Evolutionary conservation across 2,113 vertebrate genomes (phyloP), one percentile per base, ranked within the genome.

Genomic region (Sigmodon hispidus): DNA sequence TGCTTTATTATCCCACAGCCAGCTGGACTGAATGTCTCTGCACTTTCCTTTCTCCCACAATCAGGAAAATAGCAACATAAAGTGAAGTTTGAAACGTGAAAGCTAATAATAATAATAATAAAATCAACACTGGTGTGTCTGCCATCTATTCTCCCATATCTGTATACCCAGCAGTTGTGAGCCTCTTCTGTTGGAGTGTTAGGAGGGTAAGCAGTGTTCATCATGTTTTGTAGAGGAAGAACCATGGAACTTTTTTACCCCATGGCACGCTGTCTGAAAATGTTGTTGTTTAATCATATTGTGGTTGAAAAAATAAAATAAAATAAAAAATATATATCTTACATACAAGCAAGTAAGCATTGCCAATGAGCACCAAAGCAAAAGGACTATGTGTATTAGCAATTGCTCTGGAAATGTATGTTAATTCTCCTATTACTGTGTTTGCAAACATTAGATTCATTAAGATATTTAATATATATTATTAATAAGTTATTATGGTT

Each of bases 131-230:
- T 89, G 90, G 77, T 36, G 24, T 40, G 65, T 7, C 80, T 93
- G 89, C 86, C n/a, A 75, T 69, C 43, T 43, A 92, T 43, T 26
- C 52, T 94, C 59, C 63, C 36, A 50, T 83, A 40, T 45, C 63
- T 90, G 59, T 63, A 29, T 92, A 93, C 69, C 45, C 72, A 55
- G 75, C 83, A 96, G 95, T 52, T 63, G 19, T 79, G 69, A 67
- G 77, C 59, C 89, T 70, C 85, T 96, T 96, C 75, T 89, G 36
- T 91, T 96, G 75, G 77, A 92, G 88, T 80, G 59, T 63, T 94
- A 92, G 88, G n/a, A 40, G 94, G 61, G 52, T 89, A 91, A 93
- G 83, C 67, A 94, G 94, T 96, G 95, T 77, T 94, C 88, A 89
- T 93, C 40, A 81, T 85, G 69, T 72, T 87, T 90, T 80, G 29